Conservation (phyloP, 2,113 vertebrate species). For the Zosterops japonicus region DNA sequence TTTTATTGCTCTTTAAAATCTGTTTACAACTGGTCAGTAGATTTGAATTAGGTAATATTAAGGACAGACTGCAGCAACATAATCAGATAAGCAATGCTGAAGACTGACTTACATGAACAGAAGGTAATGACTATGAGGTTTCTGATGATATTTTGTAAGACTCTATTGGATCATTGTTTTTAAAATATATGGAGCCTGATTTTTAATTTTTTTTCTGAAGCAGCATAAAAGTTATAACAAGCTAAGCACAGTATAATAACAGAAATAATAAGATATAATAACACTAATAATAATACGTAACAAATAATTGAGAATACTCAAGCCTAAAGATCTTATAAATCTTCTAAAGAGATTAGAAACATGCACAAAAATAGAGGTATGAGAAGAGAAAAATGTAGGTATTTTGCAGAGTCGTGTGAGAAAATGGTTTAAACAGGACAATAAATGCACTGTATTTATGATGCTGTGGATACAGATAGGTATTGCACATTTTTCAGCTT, state of each 20-base stretch:
- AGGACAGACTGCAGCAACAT: background rate
- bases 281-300: background rate
- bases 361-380: background rate
- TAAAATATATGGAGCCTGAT: background rate
- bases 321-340: background rate
- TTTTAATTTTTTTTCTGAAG: background rate
- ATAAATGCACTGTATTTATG: background rate
- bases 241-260: background rate
- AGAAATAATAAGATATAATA: background rate
- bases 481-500: background rate
- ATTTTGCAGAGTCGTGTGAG: background rate
- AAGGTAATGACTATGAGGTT: background rate
- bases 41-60: background rate
- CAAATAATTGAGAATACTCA: background rate
- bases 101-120: background rate
- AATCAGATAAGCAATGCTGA: background rate
- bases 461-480: background rate
- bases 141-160: background rate
- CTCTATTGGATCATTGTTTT: background rate
- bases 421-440: background rate
- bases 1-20: background rate
- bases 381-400: background rate
- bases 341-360: background rate
- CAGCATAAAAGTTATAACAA: background rate
- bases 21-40: background rate